A percentile compares a stretch with the other conserved stretches of the same genome.
Evolutionary conservation across 2,888 invertebrate genomes (phyloP).

Genomic region (Lasioglossum leucozonium): DNA sequence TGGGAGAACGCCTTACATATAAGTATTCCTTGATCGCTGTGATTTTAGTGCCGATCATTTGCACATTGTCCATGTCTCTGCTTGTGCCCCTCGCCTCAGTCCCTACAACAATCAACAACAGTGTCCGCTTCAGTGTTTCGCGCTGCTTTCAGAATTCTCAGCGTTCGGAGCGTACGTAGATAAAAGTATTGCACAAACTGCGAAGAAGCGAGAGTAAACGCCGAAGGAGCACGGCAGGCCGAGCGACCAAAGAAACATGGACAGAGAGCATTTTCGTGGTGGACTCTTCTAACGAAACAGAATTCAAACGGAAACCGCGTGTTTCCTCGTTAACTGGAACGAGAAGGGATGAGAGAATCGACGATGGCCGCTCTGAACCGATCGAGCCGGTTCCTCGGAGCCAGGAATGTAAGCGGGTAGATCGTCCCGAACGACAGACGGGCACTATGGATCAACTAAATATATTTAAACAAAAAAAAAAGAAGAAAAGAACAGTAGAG

Average conservation of each 20-base stretch:
- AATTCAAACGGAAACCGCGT: conserved; percentile 13
- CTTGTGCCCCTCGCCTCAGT: conserved; percentile 82
- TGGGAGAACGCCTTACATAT: conserved; percentile 83
- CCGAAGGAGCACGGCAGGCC: conserved; percentile 76
- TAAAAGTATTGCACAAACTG: conserved; percentile 61
- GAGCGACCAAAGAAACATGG: conserved; percentile 83
- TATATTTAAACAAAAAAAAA: background rate
- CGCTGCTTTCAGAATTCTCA: conserved; percentile 45
- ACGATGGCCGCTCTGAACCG: conserved; percentile 54
- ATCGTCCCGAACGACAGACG: conserved; percentile 41
- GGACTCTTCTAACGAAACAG: conserved; percentile 1
- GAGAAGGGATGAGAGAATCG: background rate
- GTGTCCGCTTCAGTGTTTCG: conserved; percentile 79
- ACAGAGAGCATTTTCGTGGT: conserved; percentile 72
- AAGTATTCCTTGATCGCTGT: conserved; percentile 85
- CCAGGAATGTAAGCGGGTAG: conserved; percentile 50
- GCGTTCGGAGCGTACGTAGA: conserved; percentile 49
- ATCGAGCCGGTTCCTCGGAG: conserved; percentile 60
- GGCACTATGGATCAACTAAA: conserved; percentile 22
- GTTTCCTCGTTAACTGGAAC: conserved; percentile 32
- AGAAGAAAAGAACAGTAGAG: background rate
- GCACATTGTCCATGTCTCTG: conserved; percentile 85
- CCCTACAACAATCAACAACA: conserved; percentile 84
- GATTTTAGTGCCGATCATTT: conserved; percentile 84
- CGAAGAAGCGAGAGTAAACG: conserved; percentile 72